Conservation (phyloP, 2,888 invertebrate species). For the Sesia bembeciformis region DNA sequence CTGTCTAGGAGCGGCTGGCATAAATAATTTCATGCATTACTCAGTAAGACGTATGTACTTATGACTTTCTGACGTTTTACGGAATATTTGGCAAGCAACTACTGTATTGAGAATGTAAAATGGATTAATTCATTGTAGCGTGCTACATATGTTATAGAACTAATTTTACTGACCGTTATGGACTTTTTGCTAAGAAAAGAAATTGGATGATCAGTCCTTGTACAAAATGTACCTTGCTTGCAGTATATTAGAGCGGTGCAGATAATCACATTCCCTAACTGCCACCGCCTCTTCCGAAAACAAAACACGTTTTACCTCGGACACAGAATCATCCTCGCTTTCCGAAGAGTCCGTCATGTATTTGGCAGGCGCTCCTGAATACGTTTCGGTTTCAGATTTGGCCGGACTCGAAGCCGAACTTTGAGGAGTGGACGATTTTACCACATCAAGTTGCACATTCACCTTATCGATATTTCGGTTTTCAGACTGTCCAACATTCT, state of each 20-base stretch:
- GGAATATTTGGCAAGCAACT: constrained; percentile 73
- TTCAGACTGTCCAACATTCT: constrained; percentile 92
- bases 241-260: constrained; percentile 76
- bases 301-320: constrained; percentile 87
- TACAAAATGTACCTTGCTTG: constrained; percentile 80
- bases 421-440: constrained; percentile 87
- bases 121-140: constrained; percentile 45
- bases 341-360: constrained; percentile 95
- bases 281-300: constrained; percentile 71
- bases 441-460: constrained; percentile 81
- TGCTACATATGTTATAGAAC: constrained; percentile 34
- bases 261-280: constrained; percentile 71
- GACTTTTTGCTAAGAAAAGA: constrained; percentile 33
- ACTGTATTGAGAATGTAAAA: constrained; percentile 57
- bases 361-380: constrained; percentile 87
- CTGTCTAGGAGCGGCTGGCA: constrained; percentile 55
- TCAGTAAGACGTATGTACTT: constrained; percentile 70
- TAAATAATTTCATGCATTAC: constrained; percentile 70
- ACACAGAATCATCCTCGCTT: constrained; percentile 97
- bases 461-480: constrained; percentile 87
- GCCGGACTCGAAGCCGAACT: constrained; percentile 88
- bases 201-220: constrained; percentile 55
- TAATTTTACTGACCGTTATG: constrained; percentile 19
- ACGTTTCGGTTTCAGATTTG: constrained; percentile 90
- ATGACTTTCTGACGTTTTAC: constrained; percentile 74